Evolutionary conservation across 2,888 invertebrate species (phyloP).

Genomic region (Bombylius major): DNA sequence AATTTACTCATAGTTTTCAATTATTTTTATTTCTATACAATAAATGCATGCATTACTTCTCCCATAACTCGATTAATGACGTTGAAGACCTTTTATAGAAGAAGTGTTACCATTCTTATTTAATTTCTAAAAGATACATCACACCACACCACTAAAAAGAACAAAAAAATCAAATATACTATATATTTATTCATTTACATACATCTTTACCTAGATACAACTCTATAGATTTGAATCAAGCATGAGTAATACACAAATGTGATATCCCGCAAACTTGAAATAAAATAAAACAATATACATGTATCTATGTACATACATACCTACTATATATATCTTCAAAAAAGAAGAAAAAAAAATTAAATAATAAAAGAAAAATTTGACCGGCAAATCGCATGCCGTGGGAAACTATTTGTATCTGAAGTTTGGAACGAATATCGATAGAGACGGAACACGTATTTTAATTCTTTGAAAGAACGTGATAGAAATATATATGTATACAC

Average conservation of each 20-base stretch:
- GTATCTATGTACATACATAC: too few relatives aligned
- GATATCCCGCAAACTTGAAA: not conserved
- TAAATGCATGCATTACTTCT: too few relatives aligned
- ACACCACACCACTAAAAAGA: too few relatives aligned
- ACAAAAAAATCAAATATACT: too few relatives aligned
- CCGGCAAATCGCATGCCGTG: conserved; percentile 41
- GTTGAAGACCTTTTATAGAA: not conserved
- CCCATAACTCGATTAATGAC: not conserved
- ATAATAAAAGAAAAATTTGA: conserved; percentile 23
- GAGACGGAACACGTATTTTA: not conserved
- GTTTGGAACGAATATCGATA: conserved; percentile 5
- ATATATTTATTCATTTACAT: too few relatives aligned
- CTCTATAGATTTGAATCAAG: not conserved
- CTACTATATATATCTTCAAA: not conserved
- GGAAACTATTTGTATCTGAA: conserved; percentile 37
- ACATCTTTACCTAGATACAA: too few relatives aligned
- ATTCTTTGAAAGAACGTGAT: not conserved
- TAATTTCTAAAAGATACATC: too few relatives aligned
- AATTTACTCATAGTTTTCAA: too few relatives aligned
- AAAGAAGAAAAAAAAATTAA: not conserved
- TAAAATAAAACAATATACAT: not conserved
- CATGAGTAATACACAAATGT: not conserved
- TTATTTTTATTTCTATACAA: too few relatives aligned
- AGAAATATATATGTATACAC: not conserved
- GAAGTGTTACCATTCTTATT: not conserved